Base-by-base conservation (phyloP, 2,797 vertebrate species). In the Sebastes variabilis region DNA sequence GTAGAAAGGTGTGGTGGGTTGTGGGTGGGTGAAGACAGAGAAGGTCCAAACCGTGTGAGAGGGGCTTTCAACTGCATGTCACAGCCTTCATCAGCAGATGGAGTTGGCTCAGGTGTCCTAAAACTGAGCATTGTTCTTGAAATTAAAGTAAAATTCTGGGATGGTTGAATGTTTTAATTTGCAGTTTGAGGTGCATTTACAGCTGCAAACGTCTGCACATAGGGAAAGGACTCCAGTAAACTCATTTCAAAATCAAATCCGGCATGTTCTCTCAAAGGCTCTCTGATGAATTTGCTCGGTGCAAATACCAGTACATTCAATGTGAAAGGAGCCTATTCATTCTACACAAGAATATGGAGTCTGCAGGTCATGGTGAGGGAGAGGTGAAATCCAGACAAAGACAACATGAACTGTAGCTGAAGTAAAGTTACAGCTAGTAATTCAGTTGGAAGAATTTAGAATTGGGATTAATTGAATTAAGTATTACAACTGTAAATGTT, bases 381-480 rank as follows among this genome's bases (percentile, higher is more conserved):
- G 29, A 52, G 10, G 14, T 38, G 24, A 59, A 80, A 84, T 82
- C 36, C 65, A 72, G n/a, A 52, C 38, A 58, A 30, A 54, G 32
- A 65, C 4, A 9, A 64, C 24, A 64, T 1, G 4, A 42, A 36
- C 3, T 59, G 25, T 56, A 2, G 38, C 2, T 58, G 27, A 20
- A 2, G 59, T 6, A 2, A 27, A 7, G 13, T 42, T 64, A 55
- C 38, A 42, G 22, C 18, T 11, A 27, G 60, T 67, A 30, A 27
- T 56, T 69, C 42, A 46, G 55, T 13, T n/a, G 10, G 12, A 62
- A 20, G 6, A 29, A 2, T 65, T 55, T 30, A 34, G 46, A 71
- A 66, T 3, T 59, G 8, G 34, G 20, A 66, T 73, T 61, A 2
- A 59, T 30, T 34, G n/a, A 52, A 69, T 36, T 29, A 25, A 64